phyloP scores from a whole-genome alignment of 2,113 vertebrate genomes.

The Seriola rivoliana region DNA sequence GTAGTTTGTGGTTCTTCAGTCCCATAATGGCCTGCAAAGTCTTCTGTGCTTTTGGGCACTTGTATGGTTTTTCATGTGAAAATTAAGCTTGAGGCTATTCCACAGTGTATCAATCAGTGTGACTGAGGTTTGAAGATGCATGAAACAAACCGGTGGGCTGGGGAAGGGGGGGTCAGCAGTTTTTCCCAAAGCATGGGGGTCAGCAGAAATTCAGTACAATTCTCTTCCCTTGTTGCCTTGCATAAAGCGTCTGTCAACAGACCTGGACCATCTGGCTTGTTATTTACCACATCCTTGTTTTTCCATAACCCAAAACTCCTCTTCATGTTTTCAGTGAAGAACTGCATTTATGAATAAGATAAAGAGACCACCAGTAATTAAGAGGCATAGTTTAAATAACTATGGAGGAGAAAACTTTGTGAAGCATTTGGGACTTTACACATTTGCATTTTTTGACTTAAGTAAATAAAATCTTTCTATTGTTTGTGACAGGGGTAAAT shows the following conservation, averaged over 20 bases:
- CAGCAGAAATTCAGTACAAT: slow-evolving; percentile 75
- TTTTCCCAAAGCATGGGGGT: slow-evolving; percentile 71
- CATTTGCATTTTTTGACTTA: slow-evolving; percentile 45
- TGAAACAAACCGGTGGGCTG: slow-evolving; percentile 70
- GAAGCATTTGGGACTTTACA: slow-evolving; percentile 35
- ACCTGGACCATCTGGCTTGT: slow-evolving; percentile 78
- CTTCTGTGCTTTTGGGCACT: slow-evolving; percentile 59
- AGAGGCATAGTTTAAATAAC: slow-evolving; percentile 56
- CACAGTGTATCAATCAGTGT: slow-evolving; percentile 82
- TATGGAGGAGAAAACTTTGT: slow-evolving; percentile 51
- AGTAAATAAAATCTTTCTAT: slow-evolving; percentile 45
- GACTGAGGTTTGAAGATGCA: slow-evolving; percentile 80
- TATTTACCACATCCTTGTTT: slow-evolving; percentile 75
- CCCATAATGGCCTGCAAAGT: slow-evolving; percentile 61
- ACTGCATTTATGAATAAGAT: slow-evolving; percentile 74
- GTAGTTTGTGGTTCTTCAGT: slow-evolving; percentile 42
- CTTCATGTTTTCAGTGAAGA: slow-evolving; percentile 59
- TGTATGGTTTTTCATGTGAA: slow-evolving; percentile 67
- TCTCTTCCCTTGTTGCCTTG: slow-evolving; percentile 58
- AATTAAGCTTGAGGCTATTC: slow-evolving; percentile 77
- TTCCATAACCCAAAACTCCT: slow-evolving; percentile 53
- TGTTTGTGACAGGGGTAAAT: slow-evolving; percentile 22
- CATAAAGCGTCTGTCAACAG: slow-evolving; percentile 75
- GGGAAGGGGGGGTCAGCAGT: slow-evolving; percentile 59
- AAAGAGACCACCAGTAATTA: slow-evolving; percentile 68